Evolutionary conservation across 2,113 vertebrate genomes (phyloP), one percentile per base, ranked within the genome.

Genomic region (Sander vitreus): DNA sequence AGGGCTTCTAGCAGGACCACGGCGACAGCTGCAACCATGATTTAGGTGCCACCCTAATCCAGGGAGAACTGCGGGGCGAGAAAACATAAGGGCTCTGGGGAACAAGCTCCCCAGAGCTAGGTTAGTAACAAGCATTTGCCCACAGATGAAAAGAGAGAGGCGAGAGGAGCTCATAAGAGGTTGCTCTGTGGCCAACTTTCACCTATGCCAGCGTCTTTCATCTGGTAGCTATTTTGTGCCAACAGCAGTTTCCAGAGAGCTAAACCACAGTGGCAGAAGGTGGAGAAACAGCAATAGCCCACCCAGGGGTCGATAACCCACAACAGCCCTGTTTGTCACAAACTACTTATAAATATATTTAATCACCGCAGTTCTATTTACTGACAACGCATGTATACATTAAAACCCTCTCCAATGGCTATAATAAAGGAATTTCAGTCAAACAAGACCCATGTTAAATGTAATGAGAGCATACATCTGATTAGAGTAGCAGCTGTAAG

Each of bases 251-350:
- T 92, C 85, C 92, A 93, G 66, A 88, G 91, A 92, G 89, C 89
- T 93, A 93, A 91, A 93, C 93, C 94, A 90, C 94, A 87, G 88
- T 82, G 63, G 87, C 91, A 91, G 87, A 92, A 92, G 91, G 93
- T 93, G 88, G 88, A 87, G 85, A 87, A 85, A 78, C 73, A 85
- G 82, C 64, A 80, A 70, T 63, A 73, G 91, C 93, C 94, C 94
- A 95, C 95, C 94, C 93, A 94, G 75, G 83, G 88, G 77, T 89
- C 70, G 72, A 91, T 81, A 91, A 82, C 84, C 88, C 88, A 88
- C 90, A 88, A 82, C 80, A 84, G 76, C 51, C 80, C 69, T 63
- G 59, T 85, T 89, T 88, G 78, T 90, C 70, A 85, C 91, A 85
- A 91, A 83, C 73, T 76, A 79, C 81, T 64, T 43, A 87, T 86